Conservation (phyloP, 2,888 invertebrate genomes). For the Calliopum simillimum region DNA sequence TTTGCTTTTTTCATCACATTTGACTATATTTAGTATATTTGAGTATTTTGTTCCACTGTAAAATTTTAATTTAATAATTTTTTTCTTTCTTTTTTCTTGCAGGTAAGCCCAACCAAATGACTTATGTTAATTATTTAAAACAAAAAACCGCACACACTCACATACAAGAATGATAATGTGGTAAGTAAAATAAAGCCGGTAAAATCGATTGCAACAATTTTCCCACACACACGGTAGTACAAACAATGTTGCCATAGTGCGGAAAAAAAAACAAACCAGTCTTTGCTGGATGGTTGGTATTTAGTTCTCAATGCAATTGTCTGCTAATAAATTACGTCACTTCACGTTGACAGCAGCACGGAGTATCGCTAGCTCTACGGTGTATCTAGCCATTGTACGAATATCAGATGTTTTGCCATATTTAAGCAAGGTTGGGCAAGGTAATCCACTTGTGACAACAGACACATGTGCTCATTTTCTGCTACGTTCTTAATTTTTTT, state of each 20-base stretch:
- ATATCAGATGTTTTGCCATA: neutral
- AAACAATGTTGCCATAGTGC: slow-evolving; percentile 25
- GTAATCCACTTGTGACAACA: slow-evolving; percentile 34
- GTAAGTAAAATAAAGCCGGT: slow-evolving; percentile 7
- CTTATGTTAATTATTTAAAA: no score
- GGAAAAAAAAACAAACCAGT: neutral
- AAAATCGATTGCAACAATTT: slow-evolving; percentile 30
- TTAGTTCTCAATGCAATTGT: slow-evolving; percentile 4
- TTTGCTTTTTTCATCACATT: no score
- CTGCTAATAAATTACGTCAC: slow-evolving; percentile 28
- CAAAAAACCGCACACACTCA: neutral
- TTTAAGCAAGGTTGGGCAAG: slow-evolving; percentile 42
- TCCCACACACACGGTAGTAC: slow-evolving; percentile 13
- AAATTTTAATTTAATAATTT: neutral
- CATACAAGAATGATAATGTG: neutral
- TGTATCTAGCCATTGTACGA: neutral
- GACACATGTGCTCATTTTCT: slow-evolving; percentile 4
- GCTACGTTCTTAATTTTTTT: neutral
- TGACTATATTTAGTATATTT: no score
- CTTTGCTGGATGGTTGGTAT: neutral
- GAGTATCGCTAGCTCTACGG: neutral
- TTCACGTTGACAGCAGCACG: slow-evolving; percentile 8
- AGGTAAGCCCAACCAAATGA: no score
- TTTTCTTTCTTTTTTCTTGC: no score
- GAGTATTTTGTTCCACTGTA: neutral